Conservation (phyloP, 2,888 invertebrate species). For the Melinopterus prodromus region DNA sequence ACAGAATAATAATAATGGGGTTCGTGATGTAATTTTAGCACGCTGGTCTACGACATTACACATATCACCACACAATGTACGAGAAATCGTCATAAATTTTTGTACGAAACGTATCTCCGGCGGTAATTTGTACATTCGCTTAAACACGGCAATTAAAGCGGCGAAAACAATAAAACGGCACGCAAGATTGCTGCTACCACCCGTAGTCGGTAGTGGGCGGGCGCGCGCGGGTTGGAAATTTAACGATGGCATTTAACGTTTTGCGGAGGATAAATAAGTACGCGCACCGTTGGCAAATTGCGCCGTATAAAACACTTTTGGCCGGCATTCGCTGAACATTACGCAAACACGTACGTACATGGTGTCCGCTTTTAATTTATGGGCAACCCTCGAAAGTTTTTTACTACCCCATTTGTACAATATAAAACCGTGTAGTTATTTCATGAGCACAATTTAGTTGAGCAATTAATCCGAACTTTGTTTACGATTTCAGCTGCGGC, state of each 20-base stretch:
- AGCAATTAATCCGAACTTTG: background rate
- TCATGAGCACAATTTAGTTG: background rate
- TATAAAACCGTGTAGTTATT: slow-evolving; percentile 4
- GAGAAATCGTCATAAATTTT: background rate
- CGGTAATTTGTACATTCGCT: background rate
- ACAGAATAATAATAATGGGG: no score
- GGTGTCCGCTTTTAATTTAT: background rate
- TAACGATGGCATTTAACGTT: slow-evolving; percentile 4
- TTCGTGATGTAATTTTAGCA: no score
- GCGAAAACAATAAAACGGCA: slow-evolving; percentile 4
- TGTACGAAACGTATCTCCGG: background rate
- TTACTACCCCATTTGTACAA: background rate
- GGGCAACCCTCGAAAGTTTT: background rate
- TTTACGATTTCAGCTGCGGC: background rate
- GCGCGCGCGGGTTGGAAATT: background rate
- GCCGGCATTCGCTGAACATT: background rate
- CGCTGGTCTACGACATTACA: no score
- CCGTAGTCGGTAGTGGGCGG: background rate
- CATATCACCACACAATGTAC: background rate
- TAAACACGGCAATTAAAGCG: background rate
- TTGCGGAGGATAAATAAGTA: background rate
- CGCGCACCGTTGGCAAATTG: background rate
- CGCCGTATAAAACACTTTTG: slow-evolving; percentile 4
- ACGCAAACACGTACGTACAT: background rate
- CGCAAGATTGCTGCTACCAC: background rate